Conservation (phyloP, 2,797 vertebrate species). For the Oreochromis mossambicus region DNA sequence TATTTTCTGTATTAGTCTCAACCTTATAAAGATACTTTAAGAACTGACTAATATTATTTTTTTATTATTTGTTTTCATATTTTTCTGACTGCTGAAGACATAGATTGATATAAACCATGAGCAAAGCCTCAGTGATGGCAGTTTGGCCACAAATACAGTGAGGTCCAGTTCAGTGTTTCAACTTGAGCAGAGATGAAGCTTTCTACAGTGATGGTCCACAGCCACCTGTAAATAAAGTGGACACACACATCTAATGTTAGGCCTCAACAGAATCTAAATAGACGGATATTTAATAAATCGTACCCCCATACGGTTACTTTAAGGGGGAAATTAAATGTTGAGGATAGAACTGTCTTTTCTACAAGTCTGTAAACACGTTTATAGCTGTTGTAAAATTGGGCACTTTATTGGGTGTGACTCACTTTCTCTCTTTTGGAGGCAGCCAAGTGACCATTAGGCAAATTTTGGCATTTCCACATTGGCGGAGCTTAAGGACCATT, state of each 20-base stretch:
- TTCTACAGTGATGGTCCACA: not conserved
- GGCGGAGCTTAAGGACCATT: not conserved
- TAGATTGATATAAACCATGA: not conserved
- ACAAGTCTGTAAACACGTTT: not conserved
- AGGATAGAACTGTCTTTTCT: not conserved
- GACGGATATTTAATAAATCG: not conserved
- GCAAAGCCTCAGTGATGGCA: not conserved
- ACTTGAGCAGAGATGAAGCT: not conserved
- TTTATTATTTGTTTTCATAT: not conserved
- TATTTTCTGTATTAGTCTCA: slow-evolving; percentile 5
- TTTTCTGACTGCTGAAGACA: not conserved
- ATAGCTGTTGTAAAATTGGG: not conserved
- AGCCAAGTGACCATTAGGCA: not conserved
- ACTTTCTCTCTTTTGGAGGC: not conserved
- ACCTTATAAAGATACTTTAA: not conserved
- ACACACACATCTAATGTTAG: fast-evolving
- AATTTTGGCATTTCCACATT: not conserved
- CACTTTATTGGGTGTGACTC: not conserved
- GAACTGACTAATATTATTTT: not conserved
- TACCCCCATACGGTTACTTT: not conserved
- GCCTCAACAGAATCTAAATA: not conserved
- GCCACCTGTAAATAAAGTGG: not conserved
- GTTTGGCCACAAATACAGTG: not conserved
- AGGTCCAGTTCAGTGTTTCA: not conserved
- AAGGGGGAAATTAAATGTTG: not conserved